Conservation (phyloP, 2,888 invertebrate species). For the Ceriagrion tenellum region DNA sequence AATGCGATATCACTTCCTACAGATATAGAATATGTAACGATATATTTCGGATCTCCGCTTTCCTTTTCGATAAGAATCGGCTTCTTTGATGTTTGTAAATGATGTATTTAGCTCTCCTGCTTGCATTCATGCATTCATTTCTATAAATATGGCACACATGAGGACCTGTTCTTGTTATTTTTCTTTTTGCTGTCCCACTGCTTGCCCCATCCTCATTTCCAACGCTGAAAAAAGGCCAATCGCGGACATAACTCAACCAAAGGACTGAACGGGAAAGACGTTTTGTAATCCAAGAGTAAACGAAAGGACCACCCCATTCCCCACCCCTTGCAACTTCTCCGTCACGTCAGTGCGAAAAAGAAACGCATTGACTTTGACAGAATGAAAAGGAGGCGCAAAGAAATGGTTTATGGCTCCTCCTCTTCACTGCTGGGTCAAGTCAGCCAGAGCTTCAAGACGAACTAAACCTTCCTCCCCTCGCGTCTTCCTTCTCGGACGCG, state of each 20-base stretch:
- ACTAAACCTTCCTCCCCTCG: background rate
- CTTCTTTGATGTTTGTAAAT: no score
- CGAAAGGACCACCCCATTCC: background rate
- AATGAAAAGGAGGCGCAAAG: background rate
- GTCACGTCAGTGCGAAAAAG: background rate
- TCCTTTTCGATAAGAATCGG: no score
- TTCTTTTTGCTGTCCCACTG: background rate
- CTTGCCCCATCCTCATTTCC: background rate
- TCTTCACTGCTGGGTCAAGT: background rate
- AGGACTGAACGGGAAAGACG: background rate
- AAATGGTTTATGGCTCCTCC: conserved; percentile 3
- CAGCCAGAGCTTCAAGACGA: background rate
- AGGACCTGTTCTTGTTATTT: no score
- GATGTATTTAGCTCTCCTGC: no score
- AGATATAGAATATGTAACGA: background rate
- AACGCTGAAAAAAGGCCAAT: background rate
- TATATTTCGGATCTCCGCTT: no score
- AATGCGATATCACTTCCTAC: background rate
- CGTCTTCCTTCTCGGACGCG: background rate
- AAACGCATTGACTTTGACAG: background rate
- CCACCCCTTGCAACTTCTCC: background rate
- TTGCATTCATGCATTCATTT: no score
- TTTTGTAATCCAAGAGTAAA: background rate
- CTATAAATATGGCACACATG: no score
- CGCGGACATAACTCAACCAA: background rate